phyloP scores from a whole-genome alignment of 2,797 vertebrate genomes.

The Rhadinocentrus ornatus region DNA sequence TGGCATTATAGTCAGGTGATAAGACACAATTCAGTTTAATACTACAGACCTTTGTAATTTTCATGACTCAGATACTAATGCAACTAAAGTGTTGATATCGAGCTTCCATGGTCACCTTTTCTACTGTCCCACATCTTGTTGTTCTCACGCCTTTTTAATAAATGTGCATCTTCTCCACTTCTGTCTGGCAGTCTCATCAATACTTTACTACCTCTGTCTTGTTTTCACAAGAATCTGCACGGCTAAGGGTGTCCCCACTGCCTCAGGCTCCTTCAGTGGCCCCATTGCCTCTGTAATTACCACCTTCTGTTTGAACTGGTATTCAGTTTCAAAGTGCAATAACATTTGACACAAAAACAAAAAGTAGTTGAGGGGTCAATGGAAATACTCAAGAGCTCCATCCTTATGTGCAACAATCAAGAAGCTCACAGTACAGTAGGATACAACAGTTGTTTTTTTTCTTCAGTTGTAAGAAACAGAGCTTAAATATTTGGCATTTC shows the following conservation, averaged over 20 bases:
- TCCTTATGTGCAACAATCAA: constrained; percentile 2
- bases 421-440: constrained; percentile 12
- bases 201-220: constrained; percentile 60
- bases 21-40: constrained; percentile 17
- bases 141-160: constrained; percentile 66
- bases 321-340: constrained; percentile 78
- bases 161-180: constrained; percentile 72
- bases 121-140: constrained; percentile 42
- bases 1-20: background rate
- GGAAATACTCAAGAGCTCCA: constrained; percentile 18
- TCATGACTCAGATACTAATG: constrained; percentile 13
- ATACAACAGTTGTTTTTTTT: constrained; percentile 13
- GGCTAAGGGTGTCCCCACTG: constrained; percentile 49
- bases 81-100: constrained; percentile 27
- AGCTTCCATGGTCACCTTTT: constrained; percentile 15
- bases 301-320: constrained; percentile 75
- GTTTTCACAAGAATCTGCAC: constrained; percentile 69
- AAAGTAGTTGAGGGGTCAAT: constrained; percentile 50
- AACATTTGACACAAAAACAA: constrained; percentile 76
- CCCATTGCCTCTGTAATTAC: constrained; percentile 60
- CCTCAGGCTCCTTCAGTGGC: constrained; percentile 40
- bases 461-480: constrained; percentile 29
- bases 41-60: constrained; percentile 11
- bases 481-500: constrained; percentile 45
- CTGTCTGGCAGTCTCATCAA: constrained; percentile 62